Evolutionary conservation across 2,797 vertebrate genomes (phyloP), one percentile per base, ranked within the genome.

Genomic region (Menidia menidia): DNA sequence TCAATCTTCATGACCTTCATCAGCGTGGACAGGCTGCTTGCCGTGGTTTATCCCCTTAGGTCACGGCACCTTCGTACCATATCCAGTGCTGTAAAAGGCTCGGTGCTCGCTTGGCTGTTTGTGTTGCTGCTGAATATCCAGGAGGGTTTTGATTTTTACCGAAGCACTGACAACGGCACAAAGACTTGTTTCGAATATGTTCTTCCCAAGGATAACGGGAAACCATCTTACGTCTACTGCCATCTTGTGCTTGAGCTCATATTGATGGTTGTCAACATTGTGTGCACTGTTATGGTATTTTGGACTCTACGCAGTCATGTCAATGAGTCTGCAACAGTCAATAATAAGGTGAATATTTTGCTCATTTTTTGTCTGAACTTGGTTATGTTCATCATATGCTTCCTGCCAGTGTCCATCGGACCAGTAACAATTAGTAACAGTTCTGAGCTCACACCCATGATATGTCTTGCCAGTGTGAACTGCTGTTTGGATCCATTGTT

Each of bases 1-100:
- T 16, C 75, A 18, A 60, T 90, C 66, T 92, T 93, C 76, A 92
- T 94, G 75, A 92, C 92, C 70, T 84, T 90, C 58, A 92, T 93
- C 71, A 80, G 89, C 15, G n/a, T 92, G 51, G 90, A 92, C 77
- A 82, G 92, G 35, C 76, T 93, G 41, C 66, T 93, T 53, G 92
- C 93, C 10, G 82, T 93, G 60, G 92, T 92, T n/a, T 92, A 85
- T 33, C 92, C 92, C 12, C 62, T 94, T 57, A 83, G 81, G 64
- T 87, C 90, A 0, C 81, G 89, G 0, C 75, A 66, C 6, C n/a
- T 91, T 18, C 77, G 92, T 8, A 90, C 74, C 0, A 0, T 7
- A 0, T 44, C 74, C 15, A 83, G 80, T 0, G 86, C 91, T 18
- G 64, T 55, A 15, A 90, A 69, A 71, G 86, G 80, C 6, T 78